Evolutionary conservation across 1,140 invertebrate species (phyloP), one percentile per base, ranked within the genome.

Genomic region (Hylyphantes graminicola): DNA sequence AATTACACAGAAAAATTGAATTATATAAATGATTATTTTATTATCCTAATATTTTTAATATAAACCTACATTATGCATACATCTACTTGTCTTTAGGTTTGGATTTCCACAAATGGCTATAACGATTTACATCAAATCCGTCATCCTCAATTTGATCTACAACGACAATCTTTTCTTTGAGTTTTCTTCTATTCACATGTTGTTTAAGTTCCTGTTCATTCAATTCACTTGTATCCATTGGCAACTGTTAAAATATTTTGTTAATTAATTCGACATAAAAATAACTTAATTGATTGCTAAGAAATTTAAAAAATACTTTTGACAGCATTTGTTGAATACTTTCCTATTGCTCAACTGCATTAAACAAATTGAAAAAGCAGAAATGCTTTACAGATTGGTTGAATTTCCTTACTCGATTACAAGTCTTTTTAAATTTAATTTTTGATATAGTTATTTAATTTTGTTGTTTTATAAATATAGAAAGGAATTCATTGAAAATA

Each of bases 101-200:
- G 53, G 57, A 21, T 70, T 85, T 81, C 78, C 77, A 85, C 64
- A 85, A 76, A 55, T 85, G 72, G 50, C 77, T 85, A 90, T 97
- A 97, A 90, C 94, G 93, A 63, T 91, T 93, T 48, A 93, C 91
- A 91, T 95, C 94, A 89, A 94, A 97, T 76, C 91, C 92, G 88
- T 96, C 95, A 86, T 95, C 93, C 86, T 95, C 93, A 65, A 95
- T 89, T 67, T 93, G 92, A 88, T 95, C 93, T 85, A 95, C 93
- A 78, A 95, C 91, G 87, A 93, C 92, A 0, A 96, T 90, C 89
- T 94, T 94, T 65, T 92, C 92, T 88, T 94, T 94, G 17, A 94
- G 93, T 90, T 93, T 95, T 76, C 95, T 91, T 86, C 90, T 91
- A 61, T 93, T 92, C 15, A 96, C 73, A 86, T 93, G 92, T 0